These are phyloP conservation scores for Tyto alba DNA, from an alignment of 2,113 vertebrate genomes.

Conservation along the genomic window DNA sequence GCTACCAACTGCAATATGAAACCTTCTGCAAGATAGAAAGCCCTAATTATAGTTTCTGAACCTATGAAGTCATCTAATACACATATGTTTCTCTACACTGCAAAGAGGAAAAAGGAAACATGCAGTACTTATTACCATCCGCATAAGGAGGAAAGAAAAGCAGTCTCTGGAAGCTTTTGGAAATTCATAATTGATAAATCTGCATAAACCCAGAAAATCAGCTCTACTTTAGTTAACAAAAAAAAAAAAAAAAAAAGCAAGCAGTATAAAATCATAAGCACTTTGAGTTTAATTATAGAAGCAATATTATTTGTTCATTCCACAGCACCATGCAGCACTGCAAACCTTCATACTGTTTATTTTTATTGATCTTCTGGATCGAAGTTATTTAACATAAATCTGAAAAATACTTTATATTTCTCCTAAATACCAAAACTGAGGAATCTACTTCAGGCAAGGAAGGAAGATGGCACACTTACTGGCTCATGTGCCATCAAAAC, in stretches of 20 bases:
- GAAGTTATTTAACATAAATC: not conserved
- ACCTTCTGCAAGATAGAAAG: not conserved
- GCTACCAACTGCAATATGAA: not conserved
- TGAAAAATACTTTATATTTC: not conserved
- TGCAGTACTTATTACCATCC: not conserved
- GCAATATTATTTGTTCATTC: not conserved
- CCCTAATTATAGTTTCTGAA: constrained; percentile 39
- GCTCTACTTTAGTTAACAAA: not conserved
- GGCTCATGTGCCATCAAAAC: not conserved
- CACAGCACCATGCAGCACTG: not conserved
- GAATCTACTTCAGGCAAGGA: not conserved
- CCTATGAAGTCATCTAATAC: constrained; percentile 45
- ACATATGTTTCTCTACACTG: not conserved
- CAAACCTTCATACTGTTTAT: not conserved
- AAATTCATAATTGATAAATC: not conserved
- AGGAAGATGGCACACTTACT: not conserved
- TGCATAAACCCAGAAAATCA: not conserved
- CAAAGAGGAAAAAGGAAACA: not conserved
- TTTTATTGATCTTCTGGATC: not conserved
- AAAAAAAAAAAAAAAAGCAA: not conserved
- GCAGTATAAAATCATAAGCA: not conserved
- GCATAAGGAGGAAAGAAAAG: not conserved
- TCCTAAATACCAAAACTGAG: not conserved
- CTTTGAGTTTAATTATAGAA: not conserved
- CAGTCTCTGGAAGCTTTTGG: not conserved